These are phyloP conservation scores for Drosophila kambysellisi DNA, from an alignment of 2,888 invertebrate species.

Conservation along the genomic window DNA sequence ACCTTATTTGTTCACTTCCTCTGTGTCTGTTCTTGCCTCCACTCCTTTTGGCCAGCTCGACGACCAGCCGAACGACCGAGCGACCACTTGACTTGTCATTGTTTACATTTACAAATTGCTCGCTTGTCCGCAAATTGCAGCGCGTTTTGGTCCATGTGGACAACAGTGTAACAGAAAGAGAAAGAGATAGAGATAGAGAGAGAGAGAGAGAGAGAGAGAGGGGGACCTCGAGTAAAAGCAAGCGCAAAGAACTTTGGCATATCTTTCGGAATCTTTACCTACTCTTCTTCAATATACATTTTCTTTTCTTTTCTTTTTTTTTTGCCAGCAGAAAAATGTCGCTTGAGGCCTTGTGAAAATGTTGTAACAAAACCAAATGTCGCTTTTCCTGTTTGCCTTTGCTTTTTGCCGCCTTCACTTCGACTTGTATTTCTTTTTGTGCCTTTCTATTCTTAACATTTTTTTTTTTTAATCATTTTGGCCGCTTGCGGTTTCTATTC, in stretches of 20 bases:
- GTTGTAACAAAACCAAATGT: slow-evolving; percentile 78
- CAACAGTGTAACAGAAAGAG: neutral
- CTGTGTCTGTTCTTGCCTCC: slow-evolving; percentile 16
- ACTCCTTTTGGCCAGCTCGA: slow-evolving; percentile 1
- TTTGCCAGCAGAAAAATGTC: slow-evolving; percentile 25
- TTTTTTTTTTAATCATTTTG: slow-evolving; percentile 68
- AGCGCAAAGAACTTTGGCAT: slow-evolving; percentile 27
- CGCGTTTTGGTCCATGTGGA: slow-evolving; percentile 38
- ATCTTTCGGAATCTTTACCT: slow-evolving; percentile 53
- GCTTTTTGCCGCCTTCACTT: slow-evolving; percentile 37
- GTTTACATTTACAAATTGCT: slow-evolving; percentile 81
- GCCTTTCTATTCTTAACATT: slow-evolving; percentile 4
- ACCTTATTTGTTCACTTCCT: slow-evolving; percentile 43
- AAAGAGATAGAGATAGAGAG: neutral
- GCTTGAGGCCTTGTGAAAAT: slow-evolving; percentile 66
- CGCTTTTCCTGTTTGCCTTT: slow-evolving; percentile 75
- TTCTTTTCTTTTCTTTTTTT: slow-evolving; percentile 19
- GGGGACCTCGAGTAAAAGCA: neutral
- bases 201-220: neutral
- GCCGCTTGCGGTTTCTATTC: slow-evolving; percentile 66
- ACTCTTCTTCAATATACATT: slow-evolving; percentile 13
- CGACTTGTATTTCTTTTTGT: slow-evolving; percentile 5
- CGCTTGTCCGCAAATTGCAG: slow-evolving; percentile 81
- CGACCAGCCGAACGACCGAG: slow-evolving; percentile 4
- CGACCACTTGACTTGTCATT: slow-evolving; percentile 76